These are phyloP conservation scores for Pipra filicauda DNA, from an alignment of 2,113 vertebrate species.

Conservation along the genomic window DNA sequence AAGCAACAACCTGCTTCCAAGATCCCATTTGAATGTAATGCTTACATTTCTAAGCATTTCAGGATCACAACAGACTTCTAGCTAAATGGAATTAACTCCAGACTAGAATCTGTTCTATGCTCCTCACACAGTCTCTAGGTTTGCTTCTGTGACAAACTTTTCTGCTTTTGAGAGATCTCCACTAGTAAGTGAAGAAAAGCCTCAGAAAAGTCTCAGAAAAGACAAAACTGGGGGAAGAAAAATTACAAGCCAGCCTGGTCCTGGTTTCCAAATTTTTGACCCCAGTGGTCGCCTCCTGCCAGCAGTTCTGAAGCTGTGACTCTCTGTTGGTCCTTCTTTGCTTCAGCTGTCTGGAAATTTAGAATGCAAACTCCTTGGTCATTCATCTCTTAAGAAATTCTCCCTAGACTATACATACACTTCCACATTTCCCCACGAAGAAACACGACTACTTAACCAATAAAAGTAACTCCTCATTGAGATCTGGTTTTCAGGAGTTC, in stretches of 20 bases:
- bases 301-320: neutral
- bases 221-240: neutral
- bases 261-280: neutral
- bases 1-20: constrained; percentile 49
- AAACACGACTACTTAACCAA: neutral
- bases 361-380: neutral
- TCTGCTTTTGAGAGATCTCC: neutral
- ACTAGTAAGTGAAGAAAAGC: neutral
- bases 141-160: neutral
- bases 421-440: neutral
- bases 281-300: neutral
- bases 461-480: neutral
- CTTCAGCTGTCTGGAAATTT: neutral
- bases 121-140: neutral
- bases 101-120: neutral
- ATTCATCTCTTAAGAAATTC: neutral
- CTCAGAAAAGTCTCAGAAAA: neutral
- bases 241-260: neutral
- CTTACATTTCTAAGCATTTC: neutral
- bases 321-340: neutral
- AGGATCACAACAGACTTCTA: neutral
- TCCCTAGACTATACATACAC: neutral
- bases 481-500: constrained; percentile 25
- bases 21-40: neutral
- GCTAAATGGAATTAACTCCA: neutral